Conservation (phyloP, 2,797 vertebrate genomes). For the Sebastes trivittatus region DNA sequence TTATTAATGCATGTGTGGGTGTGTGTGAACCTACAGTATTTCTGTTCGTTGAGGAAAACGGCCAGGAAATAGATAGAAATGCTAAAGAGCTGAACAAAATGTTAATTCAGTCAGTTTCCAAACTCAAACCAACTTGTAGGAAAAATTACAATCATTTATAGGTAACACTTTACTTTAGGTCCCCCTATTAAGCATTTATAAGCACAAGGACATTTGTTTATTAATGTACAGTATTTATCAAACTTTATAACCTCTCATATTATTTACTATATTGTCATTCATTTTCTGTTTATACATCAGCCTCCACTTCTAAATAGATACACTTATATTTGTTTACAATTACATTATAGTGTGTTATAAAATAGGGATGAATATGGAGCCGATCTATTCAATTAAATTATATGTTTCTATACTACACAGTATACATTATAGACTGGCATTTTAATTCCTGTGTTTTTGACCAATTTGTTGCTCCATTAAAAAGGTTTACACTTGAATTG, state of each 20-base stretch:
- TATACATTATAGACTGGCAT: too few relatives aligned
- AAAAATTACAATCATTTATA: not conserved
- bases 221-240: not conserved
- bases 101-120: not conserved
- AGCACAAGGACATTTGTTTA: not conserved
- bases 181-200: not conserved
- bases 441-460: too few relatives aligned
- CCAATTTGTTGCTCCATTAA: too few relatives aligned
- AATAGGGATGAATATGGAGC: not conserved
- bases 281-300: not conserved
- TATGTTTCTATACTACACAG: too few relatives aligned
- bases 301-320: not conserved
- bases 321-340: not conserved
- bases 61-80: not conserved
- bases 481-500: too few relatives aligned
- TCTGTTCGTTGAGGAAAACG: not conserved
- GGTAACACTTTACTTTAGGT: not conserved
- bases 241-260: not conserved
- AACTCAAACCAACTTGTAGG: not conserved
- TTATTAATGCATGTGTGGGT: not conserved
- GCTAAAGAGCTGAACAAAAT: not conserved
- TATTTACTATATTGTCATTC: not conserved
- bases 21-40: not conserved
- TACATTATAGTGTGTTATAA: not conserved
- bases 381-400: too few relatives aligned